Conservation (phyloP, 2,888 invertebrate genomes). For the Pseudoips prasinana region DNA sequence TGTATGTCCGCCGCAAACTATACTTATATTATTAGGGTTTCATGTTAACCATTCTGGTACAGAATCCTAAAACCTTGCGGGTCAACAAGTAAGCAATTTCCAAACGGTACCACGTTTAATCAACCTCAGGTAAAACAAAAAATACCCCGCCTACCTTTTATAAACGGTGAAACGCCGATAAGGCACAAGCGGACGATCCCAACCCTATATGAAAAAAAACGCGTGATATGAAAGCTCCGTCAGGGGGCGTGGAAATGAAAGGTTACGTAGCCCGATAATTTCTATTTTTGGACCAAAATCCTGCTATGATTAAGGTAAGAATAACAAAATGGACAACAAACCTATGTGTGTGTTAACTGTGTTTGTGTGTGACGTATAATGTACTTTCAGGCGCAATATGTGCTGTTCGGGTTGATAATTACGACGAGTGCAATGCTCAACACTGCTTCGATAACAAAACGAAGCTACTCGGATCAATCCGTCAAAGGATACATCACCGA, state of each 20-base stretch:
- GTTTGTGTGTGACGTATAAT: conserved; percentile 36
- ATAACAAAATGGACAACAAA: conserved; percentile 16
- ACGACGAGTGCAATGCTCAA: conserved; percentile 59
- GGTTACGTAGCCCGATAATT: conserved; percentile 43
- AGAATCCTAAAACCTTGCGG: too few relatives aligned
- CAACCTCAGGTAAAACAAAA: too few relatives aligned
- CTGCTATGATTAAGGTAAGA: conserved; percentile 73
- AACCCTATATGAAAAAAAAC: conserved; percentile 25
- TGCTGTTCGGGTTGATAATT: conserved; percentile 56
- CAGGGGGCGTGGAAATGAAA: conserved; percentile 58
- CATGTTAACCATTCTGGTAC: too few relatives aligned
- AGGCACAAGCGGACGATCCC: conserved; percentile 24
- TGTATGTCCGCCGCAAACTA: too few relatives aligned
- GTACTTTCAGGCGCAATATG: conserved; percentile 63
- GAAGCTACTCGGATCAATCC: conserved; percentile 91
- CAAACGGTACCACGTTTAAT: too few relatives aligned
- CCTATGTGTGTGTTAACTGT: conserved; percentile 30
- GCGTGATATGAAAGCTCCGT: conserved; percentile 40
- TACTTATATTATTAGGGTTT: too few relatives aligned
- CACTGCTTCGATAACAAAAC: conserved; percentile 75
- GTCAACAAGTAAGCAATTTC: too few relatives aligned
- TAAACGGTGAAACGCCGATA: conserved; percentile 25
- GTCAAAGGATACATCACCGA: conserved; percentile 92
- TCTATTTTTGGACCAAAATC: conserved; percentile 53
- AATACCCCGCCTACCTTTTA: too few relatives aligned